Conservation (phyloP, 1,140 invertebrate genomes). For the Palaemon carinicauda region DNA sequence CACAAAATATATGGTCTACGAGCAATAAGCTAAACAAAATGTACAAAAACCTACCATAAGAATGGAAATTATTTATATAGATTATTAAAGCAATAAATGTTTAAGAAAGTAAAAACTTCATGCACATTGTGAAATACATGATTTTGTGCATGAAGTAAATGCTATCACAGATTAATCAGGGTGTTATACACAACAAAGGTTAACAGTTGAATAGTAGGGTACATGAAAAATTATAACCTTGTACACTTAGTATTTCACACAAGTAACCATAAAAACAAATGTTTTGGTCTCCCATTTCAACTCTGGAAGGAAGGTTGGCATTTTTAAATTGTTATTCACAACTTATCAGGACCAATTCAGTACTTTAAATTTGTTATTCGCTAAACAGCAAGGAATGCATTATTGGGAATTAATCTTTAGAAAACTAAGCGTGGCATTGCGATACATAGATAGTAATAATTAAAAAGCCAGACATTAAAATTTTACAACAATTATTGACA, state of each 20-base stretch:
- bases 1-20: not conserved
- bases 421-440: too few species aligned
- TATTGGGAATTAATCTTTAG: too few species aligned
- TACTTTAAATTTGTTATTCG: not conserved
- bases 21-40: not conserved
- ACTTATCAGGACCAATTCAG: not conserved
- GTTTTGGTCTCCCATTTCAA: not conserved
- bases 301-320: not conserved
- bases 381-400: not conserved
- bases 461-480: too few species aligned
- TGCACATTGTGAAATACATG: not conserved
- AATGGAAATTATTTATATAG: not conserved
- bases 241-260: not conserved
- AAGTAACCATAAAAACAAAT: not conserved
- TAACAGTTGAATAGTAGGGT: not conserved
- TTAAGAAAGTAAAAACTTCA: not conserved
- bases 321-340: not conserved
- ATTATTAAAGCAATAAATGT: not conserved
- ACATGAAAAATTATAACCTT: not conserved
- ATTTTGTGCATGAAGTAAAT: not conserved
- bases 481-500: too few species aligned
- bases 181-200: too few species aligned
- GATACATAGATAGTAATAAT: too few species aligned
- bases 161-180: not conserved
- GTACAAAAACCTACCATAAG: not conserved